Conservation (phyloP, 2,797 vertebrate species). For the Pseudochromis fuscus region DNA sequence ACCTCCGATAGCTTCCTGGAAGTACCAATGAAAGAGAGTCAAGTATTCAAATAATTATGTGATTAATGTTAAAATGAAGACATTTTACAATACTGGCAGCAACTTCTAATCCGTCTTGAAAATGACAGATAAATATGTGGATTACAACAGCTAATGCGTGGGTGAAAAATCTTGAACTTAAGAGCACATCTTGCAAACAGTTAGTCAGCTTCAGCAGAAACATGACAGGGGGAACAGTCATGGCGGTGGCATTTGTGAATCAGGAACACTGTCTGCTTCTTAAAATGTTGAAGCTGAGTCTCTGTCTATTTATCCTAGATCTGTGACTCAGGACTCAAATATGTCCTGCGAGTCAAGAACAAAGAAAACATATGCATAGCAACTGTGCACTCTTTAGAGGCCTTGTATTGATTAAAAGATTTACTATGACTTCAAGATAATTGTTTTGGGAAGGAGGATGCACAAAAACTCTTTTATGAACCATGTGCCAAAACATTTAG, state of each 20-base stretch:
- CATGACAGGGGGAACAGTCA: conserved; percentile 61
- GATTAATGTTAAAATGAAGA: conserved; percentile 51
- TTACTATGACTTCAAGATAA: conserved; percentile 73
- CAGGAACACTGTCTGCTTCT: conserved; percentile 65
- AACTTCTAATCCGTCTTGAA: conserved; percentile 32
- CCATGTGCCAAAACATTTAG: conserved; percentile 72
- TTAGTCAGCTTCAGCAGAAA: conserved; percentile 70
- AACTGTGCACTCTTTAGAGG: conserved; percentile 76
- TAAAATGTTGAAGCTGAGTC: conserved; percentile 49
- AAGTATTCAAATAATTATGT: conserved; percentile 39
- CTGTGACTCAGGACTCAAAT: conserved; percentile 80
- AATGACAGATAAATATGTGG: conserved; percentile 40
- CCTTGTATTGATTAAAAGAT: conserved; percentile 80
- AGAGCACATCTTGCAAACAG: conserved; percentile 52
- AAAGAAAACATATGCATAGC: conserved; percentile 79
- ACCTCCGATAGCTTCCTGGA: conserved; percentile 50
- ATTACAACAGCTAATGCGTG: conserved; percentile 53
- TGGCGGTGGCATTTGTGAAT: conserved; percentile 70
- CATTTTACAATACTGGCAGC: conserved; percentile 46
- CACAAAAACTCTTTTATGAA: conserved; percentile 65
- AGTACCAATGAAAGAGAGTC: conserved; percentile 27
- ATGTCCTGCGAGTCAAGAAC: conserved; percentile 77
- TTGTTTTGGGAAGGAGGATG: conserved; percentile 67
- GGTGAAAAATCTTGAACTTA: conserved; percentile 63
- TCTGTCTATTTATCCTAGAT: conserved; percentile 65